Evolutionary conservation across 2,888 invertebrate genomes (phyloP), one percentile per base, ranked within the genome.

Genomic region (Oasisia sp.): DNA sequence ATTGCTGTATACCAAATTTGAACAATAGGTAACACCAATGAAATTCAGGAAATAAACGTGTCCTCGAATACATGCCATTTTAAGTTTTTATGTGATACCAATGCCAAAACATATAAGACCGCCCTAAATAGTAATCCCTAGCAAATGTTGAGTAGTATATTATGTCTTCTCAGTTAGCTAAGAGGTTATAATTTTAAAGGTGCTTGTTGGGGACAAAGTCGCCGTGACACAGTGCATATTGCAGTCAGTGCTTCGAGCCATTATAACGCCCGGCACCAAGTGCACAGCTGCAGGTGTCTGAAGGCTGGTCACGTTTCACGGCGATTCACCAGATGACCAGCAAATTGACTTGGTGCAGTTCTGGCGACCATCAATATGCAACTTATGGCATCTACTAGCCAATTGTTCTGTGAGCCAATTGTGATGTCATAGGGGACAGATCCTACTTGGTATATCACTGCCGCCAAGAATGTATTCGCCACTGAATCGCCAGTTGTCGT

Each of bases 401-500:
- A 38, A 38, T 38, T 56, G 56, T 11, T 19, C 19, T 74, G 74
- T 74, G 27, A 74, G 74, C 74, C 74, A 74, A 74, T 74, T 74
- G 74, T 74, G 74, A 74, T 74, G 74, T 74, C 27, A 74, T 74
- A 74, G 74, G 74, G 74, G 74, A n/a, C 74, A 74, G 74, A 74
- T 27, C 27, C 74, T 74, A 56, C 38, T 38, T 38, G 38, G 38
- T 56, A 74, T 74, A 74, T n/a, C 0, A 74, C 74, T 74, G n/a
- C n/a, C 27, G 27, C 19, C 56, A 56, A 14, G 56, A 19, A 56
- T 56, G 56, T 56, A 56, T 3, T 56, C 56, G 11, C 56, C 11
- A 56, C 38, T 38, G 38, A 38, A 38, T 4, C 4, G 38, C 38
- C 38, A 38, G 4, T 38, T 38, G 38, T n/a, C n/a, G n/a, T n/a